Evolutionary conservation across 2,113 vertebrate species (phyloP), one percentile per base, ranked within the genome.

Genomic region (Nematolebias whitei): DNA sequence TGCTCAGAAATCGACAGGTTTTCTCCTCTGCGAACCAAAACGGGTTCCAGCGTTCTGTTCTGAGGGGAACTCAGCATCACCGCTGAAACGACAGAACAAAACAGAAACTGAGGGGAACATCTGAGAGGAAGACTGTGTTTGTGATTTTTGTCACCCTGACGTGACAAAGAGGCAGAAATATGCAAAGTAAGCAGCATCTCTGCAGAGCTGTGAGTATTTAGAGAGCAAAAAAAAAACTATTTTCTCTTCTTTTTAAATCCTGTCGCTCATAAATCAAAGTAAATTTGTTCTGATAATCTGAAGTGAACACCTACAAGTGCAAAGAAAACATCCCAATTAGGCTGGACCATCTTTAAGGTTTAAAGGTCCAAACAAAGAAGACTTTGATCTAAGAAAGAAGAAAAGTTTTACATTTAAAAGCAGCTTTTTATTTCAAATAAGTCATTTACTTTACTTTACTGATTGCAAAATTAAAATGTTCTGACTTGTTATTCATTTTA

Each of bases 1-100:
- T 63, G 76, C 74, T 50, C 48, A 57, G 57, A 82, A 83, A 87
- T 84, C 54, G 66, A 48, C 8, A 14, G 52, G 67, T 67, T 48
- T 78, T 78, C 59, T 68, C 49, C 32, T 55, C 51, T 35, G 16
- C 22, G 52, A 39, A 55, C 32, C n/a, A 38, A 20, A 20, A 32
- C n/a, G 7, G 48, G 35, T 10, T 23, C 14, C 13, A 12, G 58
- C 14, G 29, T 64, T 24, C 11, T 59, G 39, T 56, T 78, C 53
- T 35, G 62, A 63, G 68, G 63, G 58, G 74, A 78, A 76, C 80
- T 79, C 78, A 63, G 58, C 15, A 11, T 58, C 10, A 0, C 56
- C 0, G n/a, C 5, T 19, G 43, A 71, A 40, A 40, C 50, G 3
- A 29, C 1, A 7, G 20, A 4, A 70, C 57, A 60, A 71, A 82